These are phyloP conservation scores for Triplophysa dalaica DNA, from an alignment of 2,113 vertebrate species.

Conservation along the genomic window DNA sequence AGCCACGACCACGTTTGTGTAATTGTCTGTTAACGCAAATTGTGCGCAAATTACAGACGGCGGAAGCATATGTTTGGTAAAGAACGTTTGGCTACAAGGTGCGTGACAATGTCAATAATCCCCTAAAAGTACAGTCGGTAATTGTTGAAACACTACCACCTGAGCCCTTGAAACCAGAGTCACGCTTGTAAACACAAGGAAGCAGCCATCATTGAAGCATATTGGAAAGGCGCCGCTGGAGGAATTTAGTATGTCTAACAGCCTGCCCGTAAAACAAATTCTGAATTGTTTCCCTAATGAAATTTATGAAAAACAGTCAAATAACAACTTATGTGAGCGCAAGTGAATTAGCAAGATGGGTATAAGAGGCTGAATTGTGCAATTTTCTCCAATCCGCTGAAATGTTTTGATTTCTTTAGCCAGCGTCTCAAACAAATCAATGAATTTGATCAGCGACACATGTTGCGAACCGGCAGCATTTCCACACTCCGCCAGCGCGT, in stretches of 20 bases:
- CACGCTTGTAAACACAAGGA: slow-evolving; percentile 24
- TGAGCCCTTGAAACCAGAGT: background rate
- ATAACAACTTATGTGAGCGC: slow-evolving; percentile 2
- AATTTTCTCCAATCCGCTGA: slow-evolving; percentile 24
- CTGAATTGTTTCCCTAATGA: slow-evolving; percentile 18
- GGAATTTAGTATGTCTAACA: slow-evolving; percentile 12
- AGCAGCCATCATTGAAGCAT: background rate
- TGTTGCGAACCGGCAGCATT: background rate
- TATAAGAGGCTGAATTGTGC: slow-evolving; percentile 18
- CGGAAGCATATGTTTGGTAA: background rate
- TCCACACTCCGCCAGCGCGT: background rate
- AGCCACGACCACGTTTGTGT: background rate
- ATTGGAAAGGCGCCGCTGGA: background rate
- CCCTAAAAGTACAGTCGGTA: background rate
- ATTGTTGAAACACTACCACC: slow-evolving; percentile 19
- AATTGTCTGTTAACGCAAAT: slow-evolving; percentile 28
- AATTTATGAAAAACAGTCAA: slow-evolving; percentile 11
- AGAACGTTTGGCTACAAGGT: background rate
- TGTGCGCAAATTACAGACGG: background rate
- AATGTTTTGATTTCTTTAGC: slow-evolving; percentile 20
- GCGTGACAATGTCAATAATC: slow-evolving; percentile 20
- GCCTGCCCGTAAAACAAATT: background rate
- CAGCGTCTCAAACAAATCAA: slow-evolving; percentile 37
- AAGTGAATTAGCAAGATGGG: background rate
- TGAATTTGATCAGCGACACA: slow-evolving; percentile 7